phyloP scores from a whole-genome alignment of 2,888 invertebrate genomes.

The Melikaiella ostensackeni region DNA sequence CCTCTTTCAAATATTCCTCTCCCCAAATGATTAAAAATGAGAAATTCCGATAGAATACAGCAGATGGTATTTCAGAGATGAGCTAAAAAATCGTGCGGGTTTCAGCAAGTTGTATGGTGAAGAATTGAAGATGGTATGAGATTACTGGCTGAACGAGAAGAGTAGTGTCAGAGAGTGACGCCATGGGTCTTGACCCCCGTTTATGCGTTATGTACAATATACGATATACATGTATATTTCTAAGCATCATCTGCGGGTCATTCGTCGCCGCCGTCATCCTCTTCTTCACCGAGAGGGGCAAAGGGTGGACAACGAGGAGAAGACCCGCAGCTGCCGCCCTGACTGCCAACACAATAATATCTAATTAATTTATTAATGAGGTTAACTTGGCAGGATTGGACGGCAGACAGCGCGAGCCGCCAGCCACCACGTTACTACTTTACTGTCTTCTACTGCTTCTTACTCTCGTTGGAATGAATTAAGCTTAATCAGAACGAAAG shows the following conservation, averaged over 20 bases:
- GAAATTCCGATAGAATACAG: not conserved
- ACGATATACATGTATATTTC: constrained; percentile 42
- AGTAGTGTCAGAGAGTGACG: constrained; percentile 24
- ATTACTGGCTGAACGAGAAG: constrained; percentile 41
- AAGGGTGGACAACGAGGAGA: constrained; percentile 49
- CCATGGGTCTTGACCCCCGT: constrained; percentile 39
- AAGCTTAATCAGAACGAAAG: constrained; percentile 71
- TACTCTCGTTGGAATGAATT: constrained; percentile 68
- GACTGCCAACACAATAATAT: constrained; percentile 76
- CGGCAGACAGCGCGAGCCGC: constrained; percentile 72
- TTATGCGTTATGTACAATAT: constrained; percentile 25
- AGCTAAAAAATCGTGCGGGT: constrained; percentile 50
- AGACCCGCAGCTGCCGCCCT: constrained; percentile 74
- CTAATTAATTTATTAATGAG: constrained; percentile 77
- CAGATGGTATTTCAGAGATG: constrained; percentile 27
- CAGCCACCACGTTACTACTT: constrained; percentile 49
- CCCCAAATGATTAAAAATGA: not conserved
- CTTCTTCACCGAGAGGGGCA: constrained; percentile 38
- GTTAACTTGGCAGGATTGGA: constrained; percentile 76
- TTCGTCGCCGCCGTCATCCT: constrained; percentile 46
- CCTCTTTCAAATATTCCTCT: not conserved
- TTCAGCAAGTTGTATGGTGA: constrained; percentile 42
- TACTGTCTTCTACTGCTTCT: constrained; percentile 57
- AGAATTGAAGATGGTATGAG: constrained; percentile 47
- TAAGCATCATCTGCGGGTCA: constrained; percentile 51